Conservation (phyloP, 2,888 invertebrate species). For the Noctua comes region DNA sequence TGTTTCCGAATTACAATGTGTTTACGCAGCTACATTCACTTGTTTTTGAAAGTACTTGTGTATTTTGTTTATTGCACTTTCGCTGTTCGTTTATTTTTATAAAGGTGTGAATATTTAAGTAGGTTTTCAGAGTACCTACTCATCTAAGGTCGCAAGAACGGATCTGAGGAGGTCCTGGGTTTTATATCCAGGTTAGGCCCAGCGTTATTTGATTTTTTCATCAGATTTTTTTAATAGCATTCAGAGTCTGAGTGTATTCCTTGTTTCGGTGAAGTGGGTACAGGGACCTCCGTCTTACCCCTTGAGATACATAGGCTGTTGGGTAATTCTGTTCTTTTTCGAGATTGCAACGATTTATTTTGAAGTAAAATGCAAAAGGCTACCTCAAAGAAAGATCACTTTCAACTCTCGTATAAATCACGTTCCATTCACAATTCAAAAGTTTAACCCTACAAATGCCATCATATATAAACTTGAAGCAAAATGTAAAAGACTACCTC, state of each 20-base stretch:
- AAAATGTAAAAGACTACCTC: too few species aligned
- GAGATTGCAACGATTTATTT: neutral
- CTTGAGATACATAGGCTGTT: neutral
- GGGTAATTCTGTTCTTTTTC: neutral
- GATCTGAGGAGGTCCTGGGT: neutral
- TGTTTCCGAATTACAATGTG: slow-evolving; percentile 32
- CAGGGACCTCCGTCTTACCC: neutral
- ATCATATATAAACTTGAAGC: neutral
- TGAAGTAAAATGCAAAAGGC: too few species aligned
- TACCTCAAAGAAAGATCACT: neutral
- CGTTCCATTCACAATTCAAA: neutral
- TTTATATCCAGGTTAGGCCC: neutral
- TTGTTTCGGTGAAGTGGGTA: neutral
- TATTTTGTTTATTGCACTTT: slow-evolving; percentile 23
- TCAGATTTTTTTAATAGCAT: neutral
- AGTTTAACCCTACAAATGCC: neutral
- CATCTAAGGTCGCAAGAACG: neutral
- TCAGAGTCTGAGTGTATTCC: neutral
- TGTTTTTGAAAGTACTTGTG: slow-evolving; percentile 42
- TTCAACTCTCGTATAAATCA: neutral
- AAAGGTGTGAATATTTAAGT: neutral
- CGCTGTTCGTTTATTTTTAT: neutral
- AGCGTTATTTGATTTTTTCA: neutral
- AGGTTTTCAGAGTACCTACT: too few species aligned
- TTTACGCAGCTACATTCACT: slow-evolving; percentile 6